Base-by-base conservation (phyloP, 1,140 invertebrate species). In the Drosophila mauritiana region DNA sequence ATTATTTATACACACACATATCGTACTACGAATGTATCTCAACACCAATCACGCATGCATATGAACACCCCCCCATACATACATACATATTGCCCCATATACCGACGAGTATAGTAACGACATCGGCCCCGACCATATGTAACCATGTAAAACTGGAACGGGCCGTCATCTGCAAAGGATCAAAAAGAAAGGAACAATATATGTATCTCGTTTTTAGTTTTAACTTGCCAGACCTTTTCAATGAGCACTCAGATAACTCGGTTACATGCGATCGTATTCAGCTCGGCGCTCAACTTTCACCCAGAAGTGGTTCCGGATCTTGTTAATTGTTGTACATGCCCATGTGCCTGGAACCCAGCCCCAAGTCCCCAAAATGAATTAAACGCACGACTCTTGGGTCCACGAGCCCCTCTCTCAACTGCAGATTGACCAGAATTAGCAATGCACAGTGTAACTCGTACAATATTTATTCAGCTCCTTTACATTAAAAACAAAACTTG, bases 201-300 rank as follows among this genome's bases (percentile, higher is more conserved):
- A 81, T 75, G 82, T 80, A 86, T 88, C 82, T 86, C 82, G 82
- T 86, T 86, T 88, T 85, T 85, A 84, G 81, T 86, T 82, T 88
- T 88, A 86, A 82, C 82, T 86, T 86, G 82, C 82, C 82, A 86
- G 70, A 68, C 65, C 83, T 70, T 72, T 70, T 70, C 51, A 72
- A 72, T 70, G 67, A 69, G 40, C 25, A 39, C 48, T 56, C 36
- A 48, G 49, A 56, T 34, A 70, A 59, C 54, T 78, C 58, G 74
- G 69, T 67, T 78, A 55, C 52, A 40, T 52, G 67, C 65, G 55
- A 55, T 54, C 43, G 43, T 34, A 49, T 8, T 34, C 36, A 52
- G 17, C 48, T 45, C 67, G 45, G 20, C 40, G 72, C 63, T 45
- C 52, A 67, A 74, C 78, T 75, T 74, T 75, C 52, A 74, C 52